These are phyloP conservation scores for Limosa lapponica DNA, from an alignment of 2,797 vertebrate genomes.

Conservation along the genomic window DNA sequence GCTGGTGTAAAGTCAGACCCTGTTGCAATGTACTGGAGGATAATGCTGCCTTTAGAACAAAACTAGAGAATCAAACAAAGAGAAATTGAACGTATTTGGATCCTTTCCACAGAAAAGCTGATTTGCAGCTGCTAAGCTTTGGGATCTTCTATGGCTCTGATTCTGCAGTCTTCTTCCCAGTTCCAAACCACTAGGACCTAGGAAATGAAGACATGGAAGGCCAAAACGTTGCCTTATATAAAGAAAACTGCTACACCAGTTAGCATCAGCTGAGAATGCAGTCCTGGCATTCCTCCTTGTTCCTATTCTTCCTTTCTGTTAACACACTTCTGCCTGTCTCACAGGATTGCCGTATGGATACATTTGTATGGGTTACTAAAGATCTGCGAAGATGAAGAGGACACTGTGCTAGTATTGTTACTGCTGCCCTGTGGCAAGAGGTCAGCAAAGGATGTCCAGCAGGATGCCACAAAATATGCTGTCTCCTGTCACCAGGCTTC, in stretches of 20 bases:
- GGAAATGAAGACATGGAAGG: not conserved
- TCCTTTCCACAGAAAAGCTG: slow-evolving; percentile 17
- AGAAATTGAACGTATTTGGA: slow-evolving; percentile 25
- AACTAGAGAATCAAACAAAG: slow-evolving; percentile 8
- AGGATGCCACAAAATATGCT: not conserved
- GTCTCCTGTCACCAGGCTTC: not conserved
- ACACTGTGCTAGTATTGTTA: not conserved
- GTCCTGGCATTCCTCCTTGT: not conserved
- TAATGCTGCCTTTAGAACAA: slow-evolving; percentile 25
- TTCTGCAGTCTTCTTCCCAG: not conserved
- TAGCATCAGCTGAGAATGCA: not conserved
- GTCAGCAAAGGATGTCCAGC: not conserved
- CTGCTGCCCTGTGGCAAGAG: not conserved
- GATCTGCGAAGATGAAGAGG: not conserved
- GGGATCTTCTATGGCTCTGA: not conserved
- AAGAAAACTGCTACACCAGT: not conserved
- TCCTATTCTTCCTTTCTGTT: not conserved
- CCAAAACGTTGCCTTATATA: not conserved
- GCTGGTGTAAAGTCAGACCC: slow-evolving; percentile 1
- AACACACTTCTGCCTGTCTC: not conserved
- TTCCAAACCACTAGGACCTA: not conserved
- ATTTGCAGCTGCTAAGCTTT: slow-evolving; percentile 25
- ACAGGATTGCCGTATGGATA: not conserved
- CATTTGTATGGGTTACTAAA: not conserved
- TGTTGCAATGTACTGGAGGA: slow-evolving; percentile 16